Evolutionary conservation across 2,888 invertebrate genomes (phyloP), one percentile per base, ranked within the genome.

Genomic region (Sphecodes monilicornis): DNA sequence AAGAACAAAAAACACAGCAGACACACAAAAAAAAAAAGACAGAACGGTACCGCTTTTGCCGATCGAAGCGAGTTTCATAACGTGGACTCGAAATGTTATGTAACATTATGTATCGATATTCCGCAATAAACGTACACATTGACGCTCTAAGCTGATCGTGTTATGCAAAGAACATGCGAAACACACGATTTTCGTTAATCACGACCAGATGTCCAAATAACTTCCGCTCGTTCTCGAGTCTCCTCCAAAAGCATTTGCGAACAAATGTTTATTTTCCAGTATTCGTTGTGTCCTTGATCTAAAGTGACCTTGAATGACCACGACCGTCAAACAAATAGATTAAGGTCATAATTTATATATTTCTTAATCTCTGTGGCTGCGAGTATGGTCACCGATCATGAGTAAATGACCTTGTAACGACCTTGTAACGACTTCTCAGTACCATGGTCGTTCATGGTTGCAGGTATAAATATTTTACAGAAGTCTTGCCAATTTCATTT

Each of bases 121-220:
- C 73, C 74, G 78, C 74, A 88, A 88, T 88, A 88, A 89, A 88
- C 72, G 88, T 85, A 73, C 84, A 73, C 79, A 89, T 76, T 41
- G 66, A 70, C 75, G 78, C 26, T 78, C 80, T 60, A 74, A 68
- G 32, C 1, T 1, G 60, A 60, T 16, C 50, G 50, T n/a, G 50
- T 50, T 50, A 22, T 50, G n/a, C 50, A n/a, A 50, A 50, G 22
- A 50, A 50, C 50, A 50, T 22, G 10, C n/a, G 10, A n/a, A 22
- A 50, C 10, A 50, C 18, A 3, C 18, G 18, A 46, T 36, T 36
- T 3, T 36, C 36, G 36, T 36, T 36, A 36, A 36, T 36, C 36
- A 4, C 36, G 36, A 3, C 36, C 36, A 36, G 36, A 0, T 36
- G 36, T 36, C 36, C 36, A 36, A 36, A 3, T 36, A 36, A 36